A percentile compares a stretch with the other conserved stretches of the same genome.
Evolutionary conservation across 2,888 invertebrate species (phyloP).

Genomic region (Oegoconia quadripuncta): DNA sequence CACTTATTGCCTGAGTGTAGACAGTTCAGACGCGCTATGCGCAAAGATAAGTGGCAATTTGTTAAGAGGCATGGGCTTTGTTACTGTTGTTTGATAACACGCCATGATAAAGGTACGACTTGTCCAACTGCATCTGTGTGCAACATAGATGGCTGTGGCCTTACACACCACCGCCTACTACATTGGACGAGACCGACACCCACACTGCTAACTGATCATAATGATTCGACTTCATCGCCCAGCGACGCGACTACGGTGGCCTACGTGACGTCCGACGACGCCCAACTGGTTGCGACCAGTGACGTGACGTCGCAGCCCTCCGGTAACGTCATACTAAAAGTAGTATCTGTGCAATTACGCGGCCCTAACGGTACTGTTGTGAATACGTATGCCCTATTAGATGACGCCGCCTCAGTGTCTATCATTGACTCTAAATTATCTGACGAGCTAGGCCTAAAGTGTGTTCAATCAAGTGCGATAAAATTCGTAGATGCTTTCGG

Average conservation of each 20-base stretch:
- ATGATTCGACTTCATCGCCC: background rate
- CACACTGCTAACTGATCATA: background rate
- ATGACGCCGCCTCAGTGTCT: slow-evolving; percentile 17
- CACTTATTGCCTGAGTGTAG: slow-evolving; percentile 22
- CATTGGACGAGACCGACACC: slow-evolving; percentile 11
- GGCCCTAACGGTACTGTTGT: slow-evolving; percentile 16
- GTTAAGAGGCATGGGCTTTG: slow-evolving; percentile 15
- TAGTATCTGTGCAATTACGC: slow-evolving; percentile 13
- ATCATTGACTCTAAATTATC: slow-evolving; percentile 15
- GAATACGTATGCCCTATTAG: slow-evolving; percentile 13
- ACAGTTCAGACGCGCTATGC: slow-evolving; percentile 19
- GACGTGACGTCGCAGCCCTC: background rate
- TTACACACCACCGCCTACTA: slow-evolving; percentile 15
- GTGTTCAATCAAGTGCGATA: slow-evolving; percentile 1
- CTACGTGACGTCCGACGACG: slow-evolving; percentile 1
- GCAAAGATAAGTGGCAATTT: slow-evolving; percentile 18
- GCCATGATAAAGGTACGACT: slow-evolving; percentile 16
- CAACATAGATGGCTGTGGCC: slow-evolving; percentile 14
- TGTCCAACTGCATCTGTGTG: slow-evolving; percentile 17
- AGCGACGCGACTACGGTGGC: slow-evolving; percentile 4
- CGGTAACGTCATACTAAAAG: slow-evolving; percentile 12
- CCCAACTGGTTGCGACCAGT: slow-evolving; percentile 12
- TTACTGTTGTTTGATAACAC: slow-evolving; percentile 17
- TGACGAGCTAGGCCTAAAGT: background rate
- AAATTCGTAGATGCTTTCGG: slow-evolving; percentile 10